These are phyloP conservation scores for Ataeniobius toweri DNA, from an alignment of 2,797 vertebrate species.

Conservation along the genomic window DNA sequence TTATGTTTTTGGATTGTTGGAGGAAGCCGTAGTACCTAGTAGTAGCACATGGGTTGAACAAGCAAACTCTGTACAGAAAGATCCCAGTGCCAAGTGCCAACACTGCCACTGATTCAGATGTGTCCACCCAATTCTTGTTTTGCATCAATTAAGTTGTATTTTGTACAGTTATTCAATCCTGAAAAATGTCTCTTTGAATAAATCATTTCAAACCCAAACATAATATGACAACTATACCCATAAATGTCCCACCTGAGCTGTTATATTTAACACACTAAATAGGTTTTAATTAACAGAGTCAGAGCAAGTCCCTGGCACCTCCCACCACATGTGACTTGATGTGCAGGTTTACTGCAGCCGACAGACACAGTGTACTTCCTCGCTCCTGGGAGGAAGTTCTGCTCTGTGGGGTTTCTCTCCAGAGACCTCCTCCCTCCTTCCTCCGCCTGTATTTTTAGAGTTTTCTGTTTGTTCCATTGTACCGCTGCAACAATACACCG, in stretches of 20 bases:
- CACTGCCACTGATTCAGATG: background rate
- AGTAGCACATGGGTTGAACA: background rate
- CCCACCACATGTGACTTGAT: background rate
- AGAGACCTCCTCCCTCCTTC: slow-evolving; percentile 36
- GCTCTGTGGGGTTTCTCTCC: slow-evolving; percentile 14
- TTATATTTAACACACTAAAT: background rate
- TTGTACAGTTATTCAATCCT: background rate
- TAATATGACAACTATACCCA: background rate
- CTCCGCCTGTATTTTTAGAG: slow-evolving; percentile 58
- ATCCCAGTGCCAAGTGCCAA: background rate
- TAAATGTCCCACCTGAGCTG: background rate
- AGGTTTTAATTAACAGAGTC: background rate
- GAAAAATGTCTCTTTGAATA: no score
- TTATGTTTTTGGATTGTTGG: background rate
- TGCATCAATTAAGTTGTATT: background rate
- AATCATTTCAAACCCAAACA: background rate
- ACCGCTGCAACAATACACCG: slow-evolving; percentile 43
- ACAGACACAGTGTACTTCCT: background rate
- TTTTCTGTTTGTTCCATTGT: slow-evolving; percentile 62
- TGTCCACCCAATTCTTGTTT: background rate
- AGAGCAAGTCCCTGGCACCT: background rate
- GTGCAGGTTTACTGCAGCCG: background rate
- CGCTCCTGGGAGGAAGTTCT: slow-evolving; percentile 29
- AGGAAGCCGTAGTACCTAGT: background rate
- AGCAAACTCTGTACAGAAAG: background rate